Evolutionary conservation across 2,888 invertebrate genomes (phyloP).

Genomic region (Hofmannophila pseudospretella): DNA sequence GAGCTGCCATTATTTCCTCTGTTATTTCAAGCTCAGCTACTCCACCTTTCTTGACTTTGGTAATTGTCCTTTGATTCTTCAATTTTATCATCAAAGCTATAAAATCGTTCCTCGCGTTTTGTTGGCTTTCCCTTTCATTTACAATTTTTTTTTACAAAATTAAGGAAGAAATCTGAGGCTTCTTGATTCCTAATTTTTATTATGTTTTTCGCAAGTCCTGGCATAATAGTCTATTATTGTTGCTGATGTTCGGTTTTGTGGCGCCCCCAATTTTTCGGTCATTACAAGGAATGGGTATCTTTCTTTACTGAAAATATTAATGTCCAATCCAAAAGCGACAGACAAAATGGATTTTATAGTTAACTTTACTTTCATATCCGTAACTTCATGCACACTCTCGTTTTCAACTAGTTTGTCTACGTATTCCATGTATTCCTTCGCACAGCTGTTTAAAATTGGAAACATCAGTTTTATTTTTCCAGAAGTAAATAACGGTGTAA

Average conservation of each 20-base stretch:
- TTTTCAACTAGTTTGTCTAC: constrained; percentile 19
- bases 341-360: constrained; percentile 6
- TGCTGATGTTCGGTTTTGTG: not conserved
- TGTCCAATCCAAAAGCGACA: constrained; percentile 9
- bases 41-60: constrained; percentile 3
- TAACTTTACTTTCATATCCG: constrained; percentile 24
- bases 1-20: constrained; percentile 22
- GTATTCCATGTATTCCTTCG: constrained; percentile 31
- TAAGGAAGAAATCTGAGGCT: constrained; percentile 11
- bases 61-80: constrained; percentile 10
- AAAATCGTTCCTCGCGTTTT: constrained; percentile 8
- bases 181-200: not conserved
- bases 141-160: constrained; percentile 12
- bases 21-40: constrained; percentile 14
- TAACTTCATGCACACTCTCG: constrained; percentile 21
- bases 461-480: constrained; percentile 38
- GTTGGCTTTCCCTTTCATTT: constrained; percentile 9
- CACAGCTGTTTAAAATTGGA: constrained; percentile 23
- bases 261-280: too few species aligned
- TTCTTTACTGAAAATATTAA: not conserved
- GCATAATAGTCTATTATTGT: not conserved
- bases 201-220: not conserved
- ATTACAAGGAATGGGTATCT: not conserved
- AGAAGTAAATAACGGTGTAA: constrained; percentile 40
- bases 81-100: constrained; percentile 10